These are phyloP conservation scores for Melanerpes aurifrons DNA, from an alignment of 2,113 vertebrate genomes.

Conservation along the genomic window DNA sequence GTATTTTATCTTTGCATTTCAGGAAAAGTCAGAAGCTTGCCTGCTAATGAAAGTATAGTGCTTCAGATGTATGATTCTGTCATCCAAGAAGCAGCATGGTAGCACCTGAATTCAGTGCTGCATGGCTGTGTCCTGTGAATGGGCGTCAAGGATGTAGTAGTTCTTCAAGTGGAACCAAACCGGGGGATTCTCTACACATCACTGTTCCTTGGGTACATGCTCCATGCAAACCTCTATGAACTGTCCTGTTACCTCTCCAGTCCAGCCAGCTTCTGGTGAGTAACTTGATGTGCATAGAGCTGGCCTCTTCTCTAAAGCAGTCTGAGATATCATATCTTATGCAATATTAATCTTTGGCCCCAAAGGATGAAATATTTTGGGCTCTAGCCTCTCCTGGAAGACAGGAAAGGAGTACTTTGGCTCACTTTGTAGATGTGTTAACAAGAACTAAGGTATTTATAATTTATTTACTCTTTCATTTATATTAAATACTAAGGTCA, in stretches of 20 bases:
- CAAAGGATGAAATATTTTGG: conserved; percentile 15
- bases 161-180: background rate
- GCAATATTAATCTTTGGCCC: background rate
- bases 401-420: background rate
- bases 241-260: background rate
- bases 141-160: background rate
- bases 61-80: background rate
- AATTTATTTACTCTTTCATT: background rate
- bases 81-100: background rate
- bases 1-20: background rate
- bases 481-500: background rate
- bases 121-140: background rate
- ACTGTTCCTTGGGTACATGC: background rate
- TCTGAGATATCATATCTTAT: background rate
- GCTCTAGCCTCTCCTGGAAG: background rate
- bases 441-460: background rate
- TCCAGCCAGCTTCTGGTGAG: background rate
- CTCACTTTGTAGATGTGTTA: background rate
- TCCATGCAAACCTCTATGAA: background rate
- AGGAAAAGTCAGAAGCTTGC: background rate
- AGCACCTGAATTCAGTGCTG: background rate
- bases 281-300: background rate
- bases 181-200: background rate
- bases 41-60: background rate
- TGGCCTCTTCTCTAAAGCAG: background rate